Conservation (phyloP, 2,797 vertebrate species). For the Anguilla megastoma region DNA sequence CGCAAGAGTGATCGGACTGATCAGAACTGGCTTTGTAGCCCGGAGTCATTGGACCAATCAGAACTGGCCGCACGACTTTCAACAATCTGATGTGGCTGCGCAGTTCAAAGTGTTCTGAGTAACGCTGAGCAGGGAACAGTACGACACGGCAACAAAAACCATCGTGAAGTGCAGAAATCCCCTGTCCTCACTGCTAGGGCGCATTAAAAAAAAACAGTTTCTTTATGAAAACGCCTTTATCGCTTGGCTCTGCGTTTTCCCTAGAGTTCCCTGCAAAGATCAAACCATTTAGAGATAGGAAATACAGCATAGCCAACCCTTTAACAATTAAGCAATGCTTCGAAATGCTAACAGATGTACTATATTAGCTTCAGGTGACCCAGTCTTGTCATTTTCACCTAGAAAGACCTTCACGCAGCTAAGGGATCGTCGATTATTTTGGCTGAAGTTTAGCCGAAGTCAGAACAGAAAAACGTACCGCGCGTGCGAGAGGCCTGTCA, state of each 20-base stretch:
- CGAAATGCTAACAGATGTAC: neutral
- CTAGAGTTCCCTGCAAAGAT: neutral
- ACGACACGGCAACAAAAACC: neutral
- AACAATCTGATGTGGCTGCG: neutral
- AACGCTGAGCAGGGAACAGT: neutral
- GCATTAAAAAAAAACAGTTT: neutral
- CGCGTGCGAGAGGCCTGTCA: neutral
- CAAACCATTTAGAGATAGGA: neutral
- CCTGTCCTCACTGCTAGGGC: neutral
- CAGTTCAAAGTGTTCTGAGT: neutral
- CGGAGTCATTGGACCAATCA: neutral
- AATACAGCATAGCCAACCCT: neutral
- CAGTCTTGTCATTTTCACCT: neutral
- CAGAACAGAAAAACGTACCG: slow-evolving; percentile 16
- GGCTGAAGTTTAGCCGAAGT: slow-evolving; percentile 33
- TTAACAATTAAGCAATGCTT: neutral
- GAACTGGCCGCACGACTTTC: neutral
- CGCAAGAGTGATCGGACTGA: neutral
- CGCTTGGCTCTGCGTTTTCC: neutral
- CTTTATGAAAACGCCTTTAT: neutral
- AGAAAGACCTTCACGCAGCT: neutral
- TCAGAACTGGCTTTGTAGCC: neutral
- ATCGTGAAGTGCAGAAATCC: neutral
- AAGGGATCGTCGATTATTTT: neutral
- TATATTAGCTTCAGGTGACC: neutral